Evolutionary conservation across 2,888 invertebrate genomes (phyloP).

Genomic region (Parnassius mnemosyne): DNA sequence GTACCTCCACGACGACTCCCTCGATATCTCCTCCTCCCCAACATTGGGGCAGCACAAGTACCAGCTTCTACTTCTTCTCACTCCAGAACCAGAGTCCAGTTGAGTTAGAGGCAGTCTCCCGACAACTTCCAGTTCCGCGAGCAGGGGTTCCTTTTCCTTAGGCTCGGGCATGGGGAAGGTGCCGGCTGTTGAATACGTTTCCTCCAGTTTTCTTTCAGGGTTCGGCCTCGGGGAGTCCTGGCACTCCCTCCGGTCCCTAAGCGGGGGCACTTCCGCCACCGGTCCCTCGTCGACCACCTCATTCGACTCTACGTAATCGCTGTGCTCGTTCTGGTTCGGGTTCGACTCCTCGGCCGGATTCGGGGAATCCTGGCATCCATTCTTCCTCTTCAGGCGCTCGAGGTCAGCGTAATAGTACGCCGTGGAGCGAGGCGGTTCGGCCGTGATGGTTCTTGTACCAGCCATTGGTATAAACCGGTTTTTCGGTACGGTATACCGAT

Average conservation of each 20-base stretch:
- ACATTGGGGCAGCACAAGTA: slow-evolving; percentile 79
- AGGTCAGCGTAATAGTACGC: slow-evolving; percentile 81
- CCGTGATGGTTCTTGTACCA: slow-evolving; percentile 59
- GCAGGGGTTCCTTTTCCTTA: slow-evolving; percentile 67
- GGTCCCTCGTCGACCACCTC: slow-evolving; percentile 64
- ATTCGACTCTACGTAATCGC: slow-evolving; percentile 62
- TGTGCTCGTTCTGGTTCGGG: slow-evolving; percentile 71
- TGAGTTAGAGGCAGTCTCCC: slow-evolving; percentile 64
- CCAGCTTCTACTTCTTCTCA: slow-evolving; percentile 81
- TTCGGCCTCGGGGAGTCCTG: slow-evolving; percentile 55
- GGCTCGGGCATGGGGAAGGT: slow-evolving; percentile 75
- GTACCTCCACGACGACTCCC: slow-evolving; percentile 70
- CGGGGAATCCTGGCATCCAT: slow-evolving; percentile 16
- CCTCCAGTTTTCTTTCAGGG: slow-evolving; percentile 55
- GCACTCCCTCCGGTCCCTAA: slow-evolving; percentile 56
- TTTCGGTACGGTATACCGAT: slow-evolving; percentile 38
- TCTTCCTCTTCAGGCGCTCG: slow-evolving; percentile 75
- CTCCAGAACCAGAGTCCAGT: slow-evolving; percentile 55
- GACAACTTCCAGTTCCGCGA: slow-evolving; percentile 67
- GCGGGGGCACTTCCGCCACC: slow-evolving; percentile 57
- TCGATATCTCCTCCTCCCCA: slow-evolving; percentile 64
- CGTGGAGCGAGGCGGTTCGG: slow-evolving; percentile 81
- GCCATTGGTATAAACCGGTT: slow-evolving; percentile 39
- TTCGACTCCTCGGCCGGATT: slow-evolving; percentile 32
- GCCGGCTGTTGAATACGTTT: slow-evolving; percentile 73